These are phyloP conservation scores for Caerostris extrusa DNA, from an alignment of 1,140 invertebrate species.

Conservation along the genomic window DNA sequence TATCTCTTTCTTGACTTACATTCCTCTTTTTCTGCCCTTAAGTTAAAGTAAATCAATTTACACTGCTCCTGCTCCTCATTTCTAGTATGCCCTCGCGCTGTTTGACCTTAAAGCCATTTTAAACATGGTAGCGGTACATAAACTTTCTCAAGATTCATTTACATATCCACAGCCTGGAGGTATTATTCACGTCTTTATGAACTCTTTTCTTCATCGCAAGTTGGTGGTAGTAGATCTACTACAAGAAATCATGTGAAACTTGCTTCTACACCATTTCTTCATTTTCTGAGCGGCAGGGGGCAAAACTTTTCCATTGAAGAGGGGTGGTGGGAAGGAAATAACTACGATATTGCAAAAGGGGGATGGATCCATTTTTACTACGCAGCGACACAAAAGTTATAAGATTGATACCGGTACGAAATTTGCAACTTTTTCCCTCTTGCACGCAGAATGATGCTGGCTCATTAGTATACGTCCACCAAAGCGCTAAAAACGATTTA, in stretches of 20 bases:
- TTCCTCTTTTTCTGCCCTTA: too few species aligned
- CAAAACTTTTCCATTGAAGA: not conserved
- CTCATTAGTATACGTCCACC: conserved; percentile 74
- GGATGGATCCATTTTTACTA: not conserved
- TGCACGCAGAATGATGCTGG: not conserved
- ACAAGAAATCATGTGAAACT: not conserved
- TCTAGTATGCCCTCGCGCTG: not conserved
- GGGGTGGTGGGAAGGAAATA: not conserved
- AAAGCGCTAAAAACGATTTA: conserved; percentile 76
- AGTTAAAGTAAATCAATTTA: too few species aligned
- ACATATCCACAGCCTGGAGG: not conserved
- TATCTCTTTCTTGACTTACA: too few species aligned
- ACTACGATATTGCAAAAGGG: not conserved
- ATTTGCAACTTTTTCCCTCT: conserved; percentile 33
- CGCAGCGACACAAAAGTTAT: not conserved
- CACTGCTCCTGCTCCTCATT: too few species aligned
- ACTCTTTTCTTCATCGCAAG: not conserved
- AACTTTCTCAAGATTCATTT: not conserved
- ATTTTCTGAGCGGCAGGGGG: not conserved
- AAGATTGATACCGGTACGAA: conserved; percentile 14
- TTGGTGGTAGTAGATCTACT: too few species aligned
- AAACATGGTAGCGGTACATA: not conserved
- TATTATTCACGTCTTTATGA: not conserved
- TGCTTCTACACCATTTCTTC: not conserved
- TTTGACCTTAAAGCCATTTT: not conserved